Percentiles rank a stretch among this genome's conserved stretches.
These are phyloP conservation scores for Sebastes ruberrimus DNA, from an alignment of 2,797 vertebrate genomes.

Conservation along the genomic window DNA sequence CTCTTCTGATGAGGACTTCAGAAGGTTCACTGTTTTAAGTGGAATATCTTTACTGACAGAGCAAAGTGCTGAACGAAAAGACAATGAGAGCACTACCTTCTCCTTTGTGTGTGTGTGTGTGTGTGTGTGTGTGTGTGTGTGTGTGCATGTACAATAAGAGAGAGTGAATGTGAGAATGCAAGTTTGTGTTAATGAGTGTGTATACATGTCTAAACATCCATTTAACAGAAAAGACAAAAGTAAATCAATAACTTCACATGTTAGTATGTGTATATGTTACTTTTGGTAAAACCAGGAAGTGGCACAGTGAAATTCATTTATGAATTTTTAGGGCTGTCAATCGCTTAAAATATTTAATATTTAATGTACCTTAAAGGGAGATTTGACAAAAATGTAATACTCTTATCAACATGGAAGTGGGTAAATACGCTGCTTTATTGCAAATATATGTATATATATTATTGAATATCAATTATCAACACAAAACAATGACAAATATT, in stretches of 20 bases:
- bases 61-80: conserved; percentile 63
- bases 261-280: not conserved
- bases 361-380: no score
- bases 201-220: not conserved
- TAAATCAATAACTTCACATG: not conserved
- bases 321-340: no score
- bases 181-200: not conserved
- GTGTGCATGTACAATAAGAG: not conserved
- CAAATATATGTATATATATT: no score
- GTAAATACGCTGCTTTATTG: rapidly evolving
- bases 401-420: no score
- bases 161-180: not conserved
- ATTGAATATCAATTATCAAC: no score
- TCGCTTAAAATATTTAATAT: no score
- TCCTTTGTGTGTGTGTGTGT: not conserved
- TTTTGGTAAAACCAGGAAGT: not conserved
- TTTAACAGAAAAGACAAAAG: not conserved
- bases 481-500: no score
- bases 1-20: conserved; percentile 77
- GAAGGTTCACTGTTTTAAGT: conserved; percentile 71
- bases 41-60: conserved; percentile 71
- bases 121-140: not conserved
- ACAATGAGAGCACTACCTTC: conserved; percentile 31
- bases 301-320: rapidly evolving
- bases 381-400: no score